phyloP scores from a whole-genome alignment of 2,113 vertebrate species.

The Nothobranchius furzeri region DNA sequence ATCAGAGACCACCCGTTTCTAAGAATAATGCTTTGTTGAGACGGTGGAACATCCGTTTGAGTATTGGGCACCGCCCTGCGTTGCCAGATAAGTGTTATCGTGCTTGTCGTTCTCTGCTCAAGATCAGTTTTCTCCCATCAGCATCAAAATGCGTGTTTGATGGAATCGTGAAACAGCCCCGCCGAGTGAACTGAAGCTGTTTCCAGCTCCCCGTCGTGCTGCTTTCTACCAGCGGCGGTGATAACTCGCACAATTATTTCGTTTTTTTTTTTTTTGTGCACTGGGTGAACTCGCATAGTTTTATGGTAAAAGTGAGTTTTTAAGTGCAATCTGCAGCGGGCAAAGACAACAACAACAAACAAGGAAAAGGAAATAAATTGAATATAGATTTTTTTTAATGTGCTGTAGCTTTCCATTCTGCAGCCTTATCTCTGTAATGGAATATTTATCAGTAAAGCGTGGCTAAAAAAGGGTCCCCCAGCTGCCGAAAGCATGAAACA shows the following conservation, averaged over 20 bases:
- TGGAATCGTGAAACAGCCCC: slow-evolving; percentile 34
- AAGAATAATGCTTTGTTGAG: slow-evolving; percentile 59
- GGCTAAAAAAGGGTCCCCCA: slow-evolving; percentile 43
- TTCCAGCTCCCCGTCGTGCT: slow-evolving; percentile 1
- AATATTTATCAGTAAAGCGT: slow-evolving; percentile 67
- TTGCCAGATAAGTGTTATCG: slow-evolving; percentile 65
- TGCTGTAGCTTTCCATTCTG: slow-evolving; percentile 34
- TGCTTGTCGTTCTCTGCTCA: slow-evolving; percentile 51
- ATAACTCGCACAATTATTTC: slow-evolving; percentile 30
- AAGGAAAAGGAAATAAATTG: slow-evolving; percentile 52
- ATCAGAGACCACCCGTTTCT: slow-evolving; percentile 57
- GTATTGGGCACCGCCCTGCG: slow-evolving; percentile 54
- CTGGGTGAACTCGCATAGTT: slow-evolving; percentile 7
- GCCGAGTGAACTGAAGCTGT: slow-evolving; percentile 13
- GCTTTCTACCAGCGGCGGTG: slow-evolving; percentile 8
- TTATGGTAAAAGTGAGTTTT: slow-evolving; percentile 10
- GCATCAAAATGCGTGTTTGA: slow-evolving; percentile 51
- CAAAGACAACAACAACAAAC: slow-evolving; percentile 1
- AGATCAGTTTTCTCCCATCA: slow-evolving; percentile 55
- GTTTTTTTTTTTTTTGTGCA: no score
- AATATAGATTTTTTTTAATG: slow-evolving; percentile 53
- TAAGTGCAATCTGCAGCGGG: slow-evolving; percentile 27
- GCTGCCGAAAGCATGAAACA: slow-evolving; percentile 61
- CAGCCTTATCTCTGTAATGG: slow-evolving; percentile 71
- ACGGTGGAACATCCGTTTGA: slow-evolving; percentile 58